Conservation (phyloP, 2,113 vertebrate genomes). For the Laticauda laticaudata region DNA sequence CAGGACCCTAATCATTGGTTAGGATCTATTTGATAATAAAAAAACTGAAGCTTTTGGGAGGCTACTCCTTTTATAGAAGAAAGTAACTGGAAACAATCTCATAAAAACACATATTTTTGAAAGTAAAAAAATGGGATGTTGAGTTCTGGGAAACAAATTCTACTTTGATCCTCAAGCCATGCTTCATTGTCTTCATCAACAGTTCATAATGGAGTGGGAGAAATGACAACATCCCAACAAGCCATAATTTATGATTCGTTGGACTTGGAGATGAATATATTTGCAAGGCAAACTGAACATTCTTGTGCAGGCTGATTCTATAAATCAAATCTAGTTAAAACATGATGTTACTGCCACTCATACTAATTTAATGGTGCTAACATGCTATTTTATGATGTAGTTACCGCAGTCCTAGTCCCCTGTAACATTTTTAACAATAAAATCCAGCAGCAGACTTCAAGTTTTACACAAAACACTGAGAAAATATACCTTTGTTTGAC, state of each 20-base stretch:
- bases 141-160: neutral
- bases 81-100: neutral
- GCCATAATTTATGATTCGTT: neutral
- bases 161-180: neutral
- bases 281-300: neutral
- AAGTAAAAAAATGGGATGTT: neutral
- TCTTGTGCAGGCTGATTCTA: neutral
- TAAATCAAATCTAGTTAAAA: neutral
- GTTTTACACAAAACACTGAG: slow-evolving; percentile 59
- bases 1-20: neutral
- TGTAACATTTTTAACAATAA: slow-evolving; percentile 30
- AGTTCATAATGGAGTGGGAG: neutral
- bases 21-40: neutral
- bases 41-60: neutral
- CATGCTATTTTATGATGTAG: neutral
- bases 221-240: neutral
- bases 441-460: slow-evolving; percentile 66
- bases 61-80: neutral
- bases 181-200: neutral
- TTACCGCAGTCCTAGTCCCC: neutral
- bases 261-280: neutral
- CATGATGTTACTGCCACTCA: neutral
- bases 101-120: slow-evolving; percentile 3
- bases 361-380: neutral
- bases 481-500: slow-evolving; percentile 50